A percentile compares a stretch with the other conserved stretches of the same genome.
These are phyloP conservation scores for Lycocerus yunnanus DNA, from an alignment of 2,888 invertebrate species.

Conservation along the genomic window DNA sequence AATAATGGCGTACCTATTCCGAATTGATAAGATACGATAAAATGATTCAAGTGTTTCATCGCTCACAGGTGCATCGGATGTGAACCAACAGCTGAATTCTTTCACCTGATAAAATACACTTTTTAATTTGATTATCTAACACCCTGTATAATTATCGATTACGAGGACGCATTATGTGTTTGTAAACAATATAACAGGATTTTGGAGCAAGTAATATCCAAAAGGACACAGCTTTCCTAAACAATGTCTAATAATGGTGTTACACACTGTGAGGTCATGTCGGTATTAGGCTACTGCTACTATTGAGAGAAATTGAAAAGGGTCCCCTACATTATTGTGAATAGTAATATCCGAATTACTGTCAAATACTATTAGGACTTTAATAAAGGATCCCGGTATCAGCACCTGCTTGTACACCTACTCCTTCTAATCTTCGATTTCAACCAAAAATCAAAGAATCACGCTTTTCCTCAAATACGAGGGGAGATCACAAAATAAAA, in stretches of 20 bases:
- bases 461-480: no score
- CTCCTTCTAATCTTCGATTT: not conserved
- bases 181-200: not conserved
- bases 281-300: conserved; percentile 43
- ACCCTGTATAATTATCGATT: not conserved
- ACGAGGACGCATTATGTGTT: not conserved
- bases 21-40: not conserved
- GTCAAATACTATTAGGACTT: conserved; percentile 47
- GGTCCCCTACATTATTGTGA: conserved; percentile 32
- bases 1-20: not conserved
- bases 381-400: conserved; percentile 35
- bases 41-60: not conserved
- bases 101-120: conserved; percentile 3
- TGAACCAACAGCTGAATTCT: not conserved
- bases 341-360: conserved; percentile 41
- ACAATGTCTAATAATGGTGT: conserved; percentile 51
- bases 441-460: not conserved
- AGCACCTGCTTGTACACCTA: conserved; percentile 34
- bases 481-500: no score
- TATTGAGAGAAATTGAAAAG: conserved; percentile 47
- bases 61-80: not conserved
- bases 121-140: not conserved
- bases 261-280: conserved; percentile 50
- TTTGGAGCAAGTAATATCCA: not conserved
- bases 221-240: conserved; percentile 36